Percentiles rank a stretch among this genome's conserved stretches.
Evolutionary conservation across 2,888 invertebrate genomes (phyloP).

Genomic region (Trichopoda pennipes): DNA sequence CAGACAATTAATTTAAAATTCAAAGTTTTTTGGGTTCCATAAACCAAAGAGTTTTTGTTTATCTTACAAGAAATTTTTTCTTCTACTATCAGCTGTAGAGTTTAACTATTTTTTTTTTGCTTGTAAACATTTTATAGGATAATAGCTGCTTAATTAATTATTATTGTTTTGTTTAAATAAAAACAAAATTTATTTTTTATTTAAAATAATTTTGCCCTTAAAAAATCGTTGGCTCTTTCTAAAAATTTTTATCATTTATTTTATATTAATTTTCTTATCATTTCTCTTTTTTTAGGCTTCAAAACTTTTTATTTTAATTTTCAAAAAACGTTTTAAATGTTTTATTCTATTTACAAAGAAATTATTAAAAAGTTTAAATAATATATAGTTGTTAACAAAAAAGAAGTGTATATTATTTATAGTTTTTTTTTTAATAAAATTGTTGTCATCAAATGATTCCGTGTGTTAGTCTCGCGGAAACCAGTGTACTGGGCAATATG

Average conservation of each 20-base stretch:
- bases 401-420: conserved; percentile 26
- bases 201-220: no score
- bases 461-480: conserved; percentile 81
- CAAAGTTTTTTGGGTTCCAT: no score
- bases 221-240: no score
- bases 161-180: neutral
- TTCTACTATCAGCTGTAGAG: no score
- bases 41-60: neutral
- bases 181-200: no score
- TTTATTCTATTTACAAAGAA: conserved; percentile 7
- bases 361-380: conserved; percentile 34
- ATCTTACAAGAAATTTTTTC: neutral
- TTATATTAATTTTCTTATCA: no score
- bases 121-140: neutral
- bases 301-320: neutral
- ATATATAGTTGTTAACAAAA: conserved; percentile 1
- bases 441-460: conserved; percentile 79
- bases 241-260: no score
- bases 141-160: neutral
- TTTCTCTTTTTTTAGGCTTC: neutral
- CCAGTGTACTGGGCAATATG: conserved; percentile 82
- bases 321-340: conserved; percentile 8
- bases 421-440: conserved; percentile 22
- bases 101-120: neutral
- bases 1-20: no score